Conservation (phyloP, 2,888 invertebrate genomes). For the Zhengitettix transpicula region DNA sequence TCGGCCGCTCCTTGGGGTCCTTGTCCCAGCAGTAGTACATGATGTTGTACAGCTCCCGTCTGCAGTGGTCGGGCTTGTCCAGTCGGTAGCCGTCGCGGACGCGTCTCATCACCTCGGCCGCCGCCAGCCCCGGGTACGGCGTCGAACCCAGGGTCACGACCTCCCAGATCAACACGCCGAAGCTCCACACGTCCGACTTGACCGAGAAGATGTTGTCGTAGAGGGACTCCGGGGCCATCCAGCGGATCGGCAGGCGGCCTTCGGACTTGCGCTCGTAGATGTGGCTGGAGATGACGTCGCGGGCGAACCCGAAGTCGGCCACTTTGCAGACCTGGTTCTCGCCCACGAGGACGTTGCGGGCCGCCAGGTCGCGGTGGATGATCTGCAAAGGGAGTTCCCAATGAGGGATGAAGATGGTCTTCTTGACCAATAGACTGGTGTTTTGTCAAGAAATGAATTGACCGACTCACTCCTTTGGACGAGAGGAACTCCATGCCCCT, state of each 20-base stretch:
- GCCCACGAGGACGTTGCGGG: slow-evolving; percentile 71
- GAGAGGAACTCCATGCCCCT: slow-evolving; percentile 78
- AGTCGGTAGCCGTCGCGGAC: slow-evolving; percentile 56
- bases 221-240: slow-evolving; percentile 94
- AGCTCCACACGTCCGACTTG: slow-evolving; percentile 92
- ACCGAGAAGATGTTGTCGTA: slow-evolving; percentile 88
- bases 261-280: slow-evolving; percentile 79
- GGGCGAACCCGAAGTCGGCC: slow-evolving; percentile 85
- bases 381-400: slow-evolving; percentile 24
- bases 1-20: slow-evolving; percentile 64
- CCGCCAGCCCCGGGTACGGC: slow-evolving; percentile 85
- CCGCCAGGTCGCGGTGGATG: slow-evolving; percentile 80
- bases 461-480: slow-evolving; percentile 52
- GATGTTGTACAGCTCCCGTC: slow-evolving; percentile 79
- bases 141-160: slow-evolving; percentile 48
- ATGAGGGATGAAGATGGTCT: no score
- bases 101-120: slow-evolving; percentile 78
- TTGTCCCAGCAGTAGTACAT: slow-evolving; percentile 95
- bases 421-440: no score
- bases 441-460: no score
- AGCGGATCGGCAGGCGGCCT: slow-evolving; percentile 58
- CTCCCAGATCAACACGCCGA: slow-evolving; percentile 89
- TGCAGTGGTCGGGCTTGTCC: slow-evolving; percentile 86
- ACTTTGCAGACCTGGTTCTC: slow-evolving; percentile 82
- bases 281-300: slow-evolving; percentile 75